phyloP scores from a whole-genome alignment of 2,888 invertebrate genomes.

The Chloroclysta siterata region DNA sequence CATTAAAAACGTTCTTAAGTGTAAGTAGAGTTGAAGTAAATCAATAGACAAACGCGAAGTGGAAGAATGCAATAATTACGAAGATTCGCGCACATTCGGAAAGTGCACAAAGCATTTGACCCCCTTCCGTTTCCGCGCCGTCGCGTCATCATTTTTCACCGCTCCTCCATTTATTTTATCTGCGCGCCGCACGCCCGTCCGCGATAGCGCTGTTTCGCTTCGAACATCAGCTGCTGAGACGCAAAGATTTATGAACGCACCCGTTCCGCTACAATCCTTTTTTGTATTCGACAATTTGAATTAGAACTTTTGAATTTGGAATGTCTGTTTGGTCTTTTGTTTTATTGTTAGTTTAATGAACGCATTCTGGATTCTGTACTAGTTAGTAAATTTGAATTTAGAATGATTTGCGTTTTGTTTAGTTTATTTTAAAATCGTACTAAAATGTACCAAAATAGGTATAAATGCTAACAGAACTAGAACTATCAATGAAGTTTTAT shows the following conservation, averaged over 20 bases:
- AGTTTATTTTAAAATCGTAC: no score
- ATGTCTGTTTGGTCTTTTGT: slow-evolving; percentile 51
- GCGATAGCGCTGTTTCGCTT: slow-evolving; percentile 64
- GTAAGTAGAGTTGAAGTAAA: background rate
- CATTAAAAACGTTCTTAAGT: background rate
- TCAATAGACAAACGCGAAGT: background rate
- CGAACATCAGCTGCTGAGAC: slow-evolving; percentile 80
- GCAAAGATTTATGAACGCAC: slow-evolving; percentile 78
- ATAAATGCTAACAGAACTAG: background rate
- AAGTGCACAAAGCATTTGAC: slow-evolving; percentile 49
- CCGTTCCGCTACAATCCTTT: slow-evolving; percentile 72
- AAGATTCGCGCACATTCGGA: slow-evolving; percentile 28
- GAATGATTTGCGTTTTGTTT: background rate
- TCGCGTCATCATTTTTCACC: slow-evolving; percentile 83
- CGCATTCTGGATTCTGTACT: background rate
- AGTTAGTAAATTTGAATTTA: background rate
- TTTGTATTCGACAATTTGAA: slow-evolving; percentile 58
- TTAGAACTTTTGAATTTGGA: slow-evolving; percentile 61
- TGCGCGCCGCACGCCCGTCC: slow-evolving; percentile 78
- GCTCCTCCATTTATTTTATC: slow-evolving; percentile 84
- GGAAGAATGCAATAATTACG: slow-evolving; percentile 26
- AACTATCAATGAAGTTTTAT: background rate
- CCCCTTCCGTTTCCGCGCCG: slow-evolving; percentile 77
- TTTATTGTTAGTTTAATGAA: slow-evolving; percentile 8
- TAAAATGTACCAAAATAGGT: no score